Percentiles rank a stretch among this genome's conserved stretches.
Evolutionary conservation across 2,797 vertebrate species (phyloP).

Genomic region (Hoplostethus atlanticus): DNA sequence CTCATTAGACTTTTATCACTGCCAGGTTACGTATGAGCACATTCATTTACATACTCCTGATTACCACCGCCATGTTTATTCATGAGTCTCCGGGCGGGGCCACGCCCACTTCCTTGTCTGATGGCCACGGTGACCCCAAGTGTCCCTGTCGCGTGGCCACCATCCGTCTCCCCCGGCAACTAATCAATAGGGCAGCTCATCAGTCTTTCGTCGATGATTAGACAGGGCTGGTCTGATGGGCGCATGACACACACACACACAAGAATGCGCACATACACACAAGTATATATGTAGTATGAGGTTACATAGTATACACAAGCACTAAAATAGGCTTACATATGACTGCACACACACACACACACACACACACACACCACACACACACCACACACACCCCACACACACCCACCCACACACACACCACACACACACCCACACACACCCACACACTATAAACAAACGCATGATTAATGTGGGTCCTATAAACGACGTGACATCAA

Average conservation of each 20-base stretch:
- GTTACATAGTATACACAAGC: conserved; percentile 23
- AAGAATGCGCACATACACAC: neutral
- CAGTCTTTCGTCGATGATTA: conserved; percentile 84
- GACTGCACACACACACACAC: conserved; percentile 4
- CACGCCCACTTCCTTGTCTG: conserved; percentile 83
- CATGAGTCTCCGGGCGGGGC: conserved; percentile 63
- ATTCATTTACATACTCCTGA: conserved; percentile 82
- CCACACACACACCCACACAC: conserved; percentile 35
- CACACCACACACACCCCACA: conserved; percentile 1
- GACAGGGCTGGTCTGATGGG: conserved; percentile 54
- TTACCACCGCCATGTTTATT: conserved; percentile 80
- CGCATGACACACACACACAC: conserved; percentile 50
- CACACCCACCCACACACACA: conserved; percentile 36
- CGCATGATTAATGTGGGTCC: conserved; percentile 92
- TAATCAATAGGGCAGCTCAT: conserved; percentile 97
- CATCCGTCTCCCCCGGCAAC: conserved; percentile 94
- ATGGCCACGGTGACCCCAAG: conserved; percentile 89
- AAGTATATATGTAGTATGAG: neutral
- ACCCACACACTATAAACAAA: conserved; percentile 72
- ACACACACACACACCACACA: conserved; percentile 8
- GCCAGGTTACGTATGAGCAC: conserved; percentile 79
- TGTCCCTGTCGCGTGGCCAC: conserved; percentile 93
- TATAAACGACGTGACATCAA: conserved; percentile 87
- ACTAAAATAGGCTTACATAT: conserved; percentile 4
- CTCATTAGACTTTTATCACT: conserved; percentile 80